Evolutionary conservation across 2,113 vertebrate genomes (phyloP), one percentile per base, ranked within the genome.

Genomic region (Ailuropoda melanoleuca): DNA sequence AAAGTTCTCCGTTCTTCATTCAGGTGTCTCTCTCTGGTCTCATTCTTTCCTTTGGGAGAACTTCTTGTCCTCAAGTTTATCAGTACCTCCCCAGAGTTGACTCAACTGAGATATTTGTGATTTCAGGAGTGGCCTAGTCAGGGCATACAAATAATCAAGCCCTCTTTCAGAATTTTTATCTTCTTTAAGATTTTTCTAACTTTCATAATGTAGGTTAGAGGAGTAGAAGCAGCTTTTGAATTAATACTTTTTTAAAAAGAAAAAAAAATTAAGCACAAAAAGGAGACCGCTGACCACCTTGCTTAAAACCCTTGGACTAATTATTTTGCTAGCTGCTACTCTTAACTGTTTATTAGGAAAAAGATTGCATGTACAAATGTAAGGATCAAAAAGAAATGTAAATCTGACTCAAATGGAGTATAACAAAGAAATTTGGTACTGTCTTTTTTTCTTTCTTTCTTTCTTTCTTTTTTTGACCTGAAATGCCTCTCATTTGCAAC

Each of bases 401-500:
- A 85, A 53, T 78, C 39, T 78, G 8, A 43, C 24, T 88, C 23
- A 88, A 81, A 88, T 82, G 4, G n/a, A 60, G 26, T 37, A n/a
- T 7, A 90, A 8, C 29, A 97, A 88, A 66, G 14, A 13, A 82
- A 48, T 83, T 81, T 18, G 4, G 13, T 31, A 68, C 39, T 60
- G 0, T 50, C 18, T 85, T 66, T 26, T 64, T 50, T 23, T n/a
- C n/a, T n/a, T n/a, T n/a, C n/a, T n/a, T n/a, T n/a, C n/a, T n/a
- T n/a, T n/a, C n/a, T n/a, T n/a, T n/a, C n/a, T 91, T 94, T 85
- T 75, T 37, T 60, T 60, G 26, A 86, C 26, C 81, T 66, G 34
- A 86, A 70, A 95, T 89, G 92, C 55, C 66, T 96, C 81, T 93
- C n/a, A n/a, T 93, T 89, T 95, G 93, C 43, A 77, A 21, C 31